A percentile compares a stretch with the other conserved stretches of the same genome.
Evolutionary conservation across 2,113 vertebrate genomes (phyloP).

Genomic region (Psammodynastes pulverulentus): DNA sequence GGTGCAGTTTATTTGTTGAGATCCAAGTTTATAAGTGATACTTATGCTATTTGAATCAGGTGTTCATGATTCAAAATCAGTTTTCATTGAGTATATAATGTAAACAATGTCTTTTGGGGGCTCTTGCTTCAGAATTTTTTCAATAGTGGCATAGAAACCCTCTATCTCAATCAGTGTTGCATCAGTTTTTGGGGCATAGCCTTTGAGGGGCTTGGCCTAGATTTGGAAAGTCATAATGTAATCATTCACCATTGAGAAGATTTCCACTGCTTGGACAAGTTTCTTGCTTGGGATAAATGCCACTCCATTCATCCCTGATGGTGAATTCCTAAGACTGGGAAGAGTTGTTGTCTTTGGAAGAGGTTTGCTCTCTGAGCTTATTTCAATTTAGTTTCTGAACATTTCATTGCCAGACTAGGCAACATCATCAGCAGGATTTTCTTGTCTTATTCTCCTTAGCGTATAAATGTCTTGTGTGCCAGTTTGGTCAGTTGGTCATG

Average conservation of each 20-base stretch:
- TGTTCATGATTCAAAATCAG: not conserved
- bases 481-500: too few relatives aligned
- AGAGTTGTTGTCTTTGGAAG: not conserved
- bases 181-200: not conserved
- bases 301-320: not conserved
- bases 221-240: not conserved
- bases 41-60: not conserved
- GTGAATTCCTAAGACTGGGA: not conserved
- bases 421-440: too few relatives aligned
- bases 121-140: not conserved
- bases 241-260: not conserved
- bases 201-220: not conserved
- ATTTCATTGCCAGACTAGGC: too few relatives aligned
- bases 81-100: not conserved
- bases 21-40: not conserved
- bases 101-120: not conserved
- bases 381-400: too few relatives aligned
- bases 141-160: not conserved
- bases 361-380: too few relatives aligned
- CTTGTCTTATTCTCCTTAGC: too few relatives aligned
- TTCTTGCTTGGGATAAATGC: not conserved
- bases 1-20: not conserved
- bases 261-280: not conserved
- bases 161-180: not conserved
- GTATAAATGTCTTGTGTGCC: too few relatives aligned